Percentiles rank a stretch among this genome's conserved stretches.
These are phyloP conservation scores for Chlorops oryzae DNA, from an alignment of 1,140 invertebrate genomes.

Conservation along the genomic window DNA sequence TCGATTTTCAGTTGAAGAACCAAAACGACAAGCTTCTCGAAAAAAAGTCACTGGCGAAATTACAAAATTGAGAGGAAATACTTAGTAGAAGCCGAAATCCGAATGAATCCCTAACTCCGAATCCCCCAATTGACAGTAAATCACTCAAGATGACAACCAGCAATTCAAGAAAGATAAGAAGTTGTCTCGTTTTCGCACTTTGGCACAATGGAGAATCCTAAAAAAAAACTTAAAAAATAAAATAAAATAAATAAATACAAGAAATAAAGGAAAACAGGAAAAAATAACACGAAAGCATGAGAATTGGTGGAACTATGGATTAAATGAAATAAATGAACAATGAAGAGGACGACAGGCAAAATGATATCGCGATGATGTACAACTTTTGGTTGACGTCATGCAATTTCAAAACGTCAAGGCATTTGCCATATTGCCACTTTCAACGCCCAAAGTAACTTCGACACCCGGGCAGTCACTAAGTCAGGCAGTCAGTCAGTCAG, in stretches of 20 bases:
- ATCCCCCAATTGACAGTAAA: constrained; percentile 44
- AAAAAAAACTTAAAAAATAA: not conserved
- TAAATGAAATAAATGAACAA: no score
- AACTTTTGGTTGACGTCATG: constrained; percentile 2
- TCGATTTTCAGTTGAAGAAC: no score
- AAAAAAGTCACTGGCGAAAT: no score
- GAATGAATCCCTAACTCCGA: no score
- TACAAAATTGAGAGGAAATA: no score
- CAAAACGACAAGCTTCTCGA: no score
- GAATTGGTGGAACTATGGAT: no score
- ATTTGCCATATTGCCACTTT: constrained; percentile 9
- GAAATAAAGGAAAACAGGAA: not conserved
- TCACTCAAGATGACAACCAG: constrained; percentile 46
- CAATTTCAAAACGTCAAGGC: constrained; percentile 1
- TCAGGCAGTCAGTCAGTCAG: no score
- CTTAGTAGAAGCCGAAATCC: no score
- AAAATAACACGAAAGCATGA: constrained; percentile 1
- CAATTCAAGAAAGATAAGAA: constrained; percentile 39
- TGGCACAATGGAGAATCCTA: not conserved
- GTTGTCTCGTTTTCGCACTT: constrained; percentile 2
- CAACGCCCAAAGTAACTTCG: not conserved
- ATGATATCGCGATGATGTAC: constrained; percentile 1
- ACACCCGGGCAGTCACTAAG: not conserved
- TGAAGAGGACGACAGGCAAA: not conserved
- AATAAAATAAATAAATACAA: not conserved